A percentile compares a stretch with the other conserved stretches of the same genome.
Conservation (phyloP, 1,140 invertebrate species). For the Drosophila cardini region DNA sequence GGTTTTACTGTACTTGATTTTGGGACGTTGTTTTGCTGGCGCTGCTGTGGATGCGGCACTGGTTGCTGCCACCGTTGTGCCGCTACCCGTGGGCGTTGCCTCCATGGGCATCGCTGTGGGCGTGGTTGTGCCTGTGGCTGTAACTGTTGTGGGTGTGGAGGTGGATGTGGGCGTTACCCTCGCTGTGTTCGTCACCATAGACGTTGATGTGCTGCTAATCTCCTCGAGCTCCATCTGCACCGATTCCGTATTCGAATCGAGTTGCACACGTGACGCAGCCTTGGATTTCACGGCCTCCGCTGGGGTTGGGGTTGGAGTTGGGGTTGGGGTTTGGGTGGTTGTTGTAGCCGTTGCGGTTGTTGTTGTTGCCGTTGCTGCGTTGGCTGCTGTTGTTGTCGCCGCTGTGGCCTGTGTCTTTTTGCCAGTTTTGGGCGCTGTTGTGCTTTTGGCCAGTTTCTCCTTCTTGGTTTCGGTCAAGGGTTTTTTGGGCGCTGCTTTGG, state of each 20-base stretch:
- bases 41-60: not conserved
- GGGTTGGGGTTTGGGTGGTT: conserved; percentile 9
- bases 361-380: not conserved
- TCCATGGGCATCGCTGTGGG: conserved; percentile 20
- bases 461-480: not conserved
- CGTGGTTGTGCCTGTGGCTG: conserved; percentile 20
- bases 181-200: conserved; percentile 26
- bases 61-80: not conserved
- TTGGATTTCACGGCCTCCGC: not conserved
- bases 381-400: not conserved
- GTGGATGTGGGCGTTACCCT: conserved; percentile 34
- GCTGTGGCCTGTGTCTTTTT: conserved; percentile 22
- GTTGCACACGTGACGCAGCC: conserved; percentile 6
- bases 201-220: conserved; percentile 50
- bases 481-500: conserved; percentile 14
- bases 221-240: conserved; percentile 82
- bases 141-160: conserved; percentile 9
- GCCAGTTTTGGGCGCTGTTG: not conserved
- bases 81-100: conserved; percentile 22
- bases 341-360: conserved; percentile 3
- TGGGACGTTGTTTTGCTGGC: conserved; percentile 59
- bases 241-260: conserved; percentile 74
- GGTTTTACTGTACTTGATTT: conserved; percentile 71
- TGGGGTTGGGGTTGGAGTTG: conserved; percentile 13
- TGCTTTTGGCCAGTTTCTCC: not conserved